Evolutionary conservation across 2,888 invertebrate genomes (phyloP).

Genomic region (Ophion slaviceki): DNA sequence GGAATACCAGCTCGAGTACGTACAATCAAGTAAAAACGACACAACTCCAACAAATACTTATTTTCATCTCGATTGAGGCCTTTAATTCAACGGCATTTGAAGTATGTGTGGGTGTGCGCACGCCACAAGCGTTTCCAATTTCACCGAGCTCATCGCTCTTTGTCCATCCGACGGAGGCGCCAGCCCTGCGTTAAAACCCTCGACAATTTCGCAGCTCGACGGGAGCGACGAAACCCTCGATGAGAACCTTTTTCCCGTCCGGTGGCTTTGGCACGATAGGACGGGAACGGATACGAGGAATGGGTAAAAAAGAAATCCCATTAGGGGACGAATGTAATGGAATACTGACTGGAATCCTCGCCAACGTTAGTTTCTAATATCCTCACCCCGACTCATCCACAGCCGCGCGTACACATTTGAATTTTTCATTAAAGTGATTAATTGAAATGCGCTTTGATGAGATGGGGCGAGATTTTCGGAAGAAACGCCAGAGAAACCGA

Average conservation of each 20-base stretch:
- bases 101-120: background rate
- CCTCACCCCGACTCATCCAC: slow-evolving; percentile 6
- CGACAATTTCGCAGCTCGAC: slow-evolving; percentile 49
- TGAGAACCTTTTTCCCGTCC: slow-evolving; percentile 39
- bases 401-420: slow-evolving; percentile 4
- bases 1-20: background rate
- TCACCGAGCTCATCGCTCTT: slow-evolving; percentile 49
- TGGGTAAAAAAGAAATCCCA: slow-evolving; percentile 34
- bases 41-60: no score
- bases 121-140: slow-evolving; percentile 66
- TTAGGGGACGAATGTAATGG: slow-evolving; percentile 47
- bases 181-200: slow-evolving; percentile 38
- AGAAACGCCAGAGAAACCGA: slow-evolving; percentile 2
- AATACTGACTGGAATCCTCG: slow-evolving; percentile 41
- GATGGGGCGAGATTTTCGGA: slow-evolving; percentile 27
- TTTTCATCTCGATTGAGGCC: background rate
- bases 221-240: slow-evolving; percentile 32
- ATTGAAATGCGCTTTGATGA: slow-evolving; percentile 49
- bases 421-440: slow-evolving; percentile 47
- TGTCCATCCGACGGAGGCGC: slow-evolving; percentile 49
- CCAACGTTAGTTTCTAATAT: slow-evolving; percentile 24
- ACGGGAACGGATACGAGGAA: slow-evolving; percentile 3
- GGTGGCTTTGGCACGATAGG: slow-evolving; percentile 37
- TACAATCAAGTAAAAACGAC: background rate
- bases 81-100: background rate